Conservation (phyloP, 1,140 invertebrate species). For the Atta texana region DNA sequence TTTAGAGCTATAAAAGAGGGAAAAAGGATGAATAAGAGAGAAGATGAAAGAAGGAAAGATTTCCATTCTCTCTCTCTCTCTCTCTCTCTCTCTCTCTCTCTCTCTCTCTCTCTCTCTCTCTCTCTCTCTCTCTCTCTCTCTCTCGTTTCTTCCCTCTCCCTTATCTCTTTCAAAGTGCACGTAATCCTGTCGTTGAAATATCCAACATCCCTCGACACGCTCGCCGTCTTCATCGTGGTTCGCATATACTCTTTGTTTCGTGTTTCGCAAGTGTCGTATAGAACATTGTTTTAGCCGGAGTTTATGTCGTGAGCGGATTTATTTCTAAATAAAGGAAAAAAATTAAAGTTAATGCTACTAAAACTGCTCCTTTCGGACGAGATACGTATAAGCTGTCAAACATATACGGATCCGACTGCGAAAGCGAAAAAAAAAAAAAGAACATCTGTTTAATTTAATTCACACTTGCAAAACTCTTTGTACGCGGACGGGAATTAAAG, state of each 20-base stretch:
- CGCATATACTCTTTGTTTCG: slow-evolving; percentile 57
- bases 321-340: slow-evolving; percentile 59
- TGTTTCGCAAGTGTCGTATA: slow-evolving; percentile 36
- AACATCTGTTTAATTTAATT: slow-evolving; percentile 59
- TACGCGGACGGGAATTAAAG: slow-evolving; percentile 54
- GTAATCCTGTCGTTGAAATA: slow-evolving; percentile 76
- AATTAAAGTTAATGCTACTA: slow-evolving; percentile 59
- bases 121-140: not conserved
- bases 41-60: slow-evolving; percentile 58
- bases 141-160: not conserved
- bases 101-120: no score
- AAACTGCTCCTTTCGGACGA: slow-evolving; percentile 53
- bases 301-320: slow-evolving; percentile 65
- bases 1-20: slow-evolving; percentile 72
- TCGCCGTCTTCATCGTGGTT: slow-evolving; percentile 26
- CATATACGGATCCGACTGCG: not conserved
- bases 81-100: no score
- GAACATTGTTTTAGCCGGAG: slow-evolving; percentile 17
- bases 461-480: slow-evolving; percentile 54
- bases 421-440: not conserved
- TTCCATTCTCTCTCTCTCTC: not conserved
- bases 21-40: slow-evolving; percentile 18
- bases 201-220: slow-evolving; percentile 57
- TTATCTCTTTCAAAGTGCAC: slow-evolving; percentile 43
- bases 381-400: slow-evolving; percentile 25